Conservation (phyloP, 2,797 vertebrate genomes). For the Furcifer pardalis region DNA sequence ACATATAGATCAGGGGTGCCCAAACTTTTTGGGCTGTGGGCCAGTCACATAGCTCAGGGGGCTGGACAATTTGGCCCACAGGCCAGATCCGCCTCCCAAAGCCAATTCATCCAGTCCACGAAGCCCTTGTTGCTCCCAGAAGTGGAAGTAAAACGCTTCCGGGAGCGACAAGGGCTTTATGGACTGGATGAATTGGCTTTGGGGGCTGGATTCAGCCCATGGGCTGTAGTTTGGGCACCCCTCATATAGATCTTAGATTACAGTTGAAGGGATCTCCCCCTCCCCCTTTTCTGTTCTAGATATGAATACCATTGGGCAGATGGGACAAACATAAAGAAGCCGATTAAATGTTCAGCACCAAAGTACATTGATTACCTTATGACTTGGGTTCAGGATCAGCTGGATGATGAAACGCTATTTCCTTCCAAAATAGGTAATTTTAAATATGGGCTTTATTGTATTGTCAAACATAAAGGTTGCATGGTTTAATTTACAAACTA, state of each 20-base stretch:
- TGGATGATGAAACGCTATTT: conserved; percentile 97
- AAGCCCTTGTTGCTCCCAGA: too few relatives aligned
- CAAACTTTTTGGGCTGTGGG: too few relatives aligned
- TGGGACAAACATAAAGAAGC: conserved; percentile 98
- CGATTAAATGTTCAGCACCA: conserved; percentile 97
- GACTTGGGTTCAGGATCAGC: conserved; percentile 99
- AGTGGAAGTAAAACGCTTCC: too few relatives aligned
- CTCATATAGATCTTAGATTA: background rate
- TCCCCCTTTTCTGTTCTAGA: conserved; percentile 76
- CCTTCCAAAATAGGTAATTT: conserved; percentile 94
- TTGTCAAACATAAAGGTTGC: background rate
- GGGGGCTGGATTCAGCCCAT: too few relatives aligned
- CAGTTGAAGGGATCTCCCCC: conserved; percentile 15
- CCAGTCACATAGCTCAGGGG: too few relatives aligned
- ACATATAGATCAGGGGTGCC: too few relatives aligned
- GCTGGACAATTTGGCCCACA: too few relatives aligned
- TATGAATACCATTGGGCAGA: conserved; percentile 99
- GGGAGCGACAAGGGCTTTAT: too few relatives aligned
- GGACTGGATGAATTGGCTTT: too few relatives aligned
- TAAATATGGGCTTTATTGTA: background rate
- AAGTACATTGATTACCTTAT: conserved; percentile 99
- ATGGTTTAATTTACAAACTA: rapidly evolving
- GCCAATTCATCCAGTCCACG: too few relatives aligned
- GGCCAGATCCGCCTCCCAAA: too few relatives aligned
- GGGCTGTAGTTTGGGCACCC: too few relatives aligned